Evolutionary conservation across 2,797 vertebrate genomes (phyloP).

Genomic region (Protosalanx chinensis): DNA sequence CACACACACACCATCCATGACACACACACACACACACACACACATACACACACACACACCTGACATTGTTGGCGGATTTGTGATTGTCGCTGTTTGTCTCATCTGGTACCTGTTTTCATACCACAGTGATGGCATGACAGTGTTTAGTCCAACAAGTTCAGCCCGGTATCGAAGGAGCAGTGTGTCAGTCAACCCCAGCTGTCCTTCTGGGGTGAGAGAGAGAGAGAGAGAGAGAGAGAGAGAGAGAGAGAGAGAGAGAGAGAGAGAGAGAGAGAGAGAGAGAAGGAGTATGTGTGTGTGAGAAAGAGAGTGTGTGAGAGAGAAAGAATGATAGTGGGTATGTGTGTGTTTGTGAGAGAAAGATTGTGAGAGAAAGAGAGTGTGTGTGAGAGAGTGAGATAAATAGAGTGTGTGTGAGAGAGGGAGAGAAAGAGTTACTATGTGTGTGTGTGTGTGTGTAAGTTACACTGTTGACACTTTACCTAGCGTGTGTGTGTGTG

Average conservation of each 20-base stretch:
- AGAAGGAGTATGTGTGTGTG: neutral
- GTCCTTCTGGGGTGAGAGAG: constrained; percentile 67
- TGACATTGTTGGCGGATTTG: neutral
- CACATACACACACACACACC: too few relatives aligned
- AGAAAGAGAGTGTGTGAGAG: neutral
- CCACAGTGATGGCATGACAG: constrained; percentile 69
- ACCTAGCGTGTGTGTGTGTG: neutral
- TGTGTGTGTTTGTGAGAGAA: neutral
- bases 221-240: neutral
- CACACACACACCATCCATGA: too few relatives aligned
- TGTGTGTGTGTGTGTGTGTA: neutral
- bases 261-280: neutral
- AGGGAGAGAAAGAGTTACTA: neutral
- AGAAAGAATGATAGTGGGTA: neutral
- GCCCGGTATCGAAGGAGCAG: constrained; percentile 77
- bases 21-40: too few relatives aligned
- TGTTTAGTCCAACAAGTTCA: constrained; percentile 64
- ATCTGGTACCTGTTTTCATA: constrained; percentile 3
- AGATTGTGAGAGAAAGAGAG: neutral
- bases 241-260: neutral
- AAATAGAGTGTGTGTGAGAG: neutral
- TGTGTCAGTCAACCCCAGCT: constrained; percentile 77
- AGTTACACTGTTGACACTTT: neutral
- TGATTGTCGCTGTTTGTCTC: neutral
- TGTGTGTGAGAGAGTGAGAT: neutral